Evolutionary conservation across 2,888 invertebrate species (phyloP).

Genomic region (Oligia latruncula): DNA sequence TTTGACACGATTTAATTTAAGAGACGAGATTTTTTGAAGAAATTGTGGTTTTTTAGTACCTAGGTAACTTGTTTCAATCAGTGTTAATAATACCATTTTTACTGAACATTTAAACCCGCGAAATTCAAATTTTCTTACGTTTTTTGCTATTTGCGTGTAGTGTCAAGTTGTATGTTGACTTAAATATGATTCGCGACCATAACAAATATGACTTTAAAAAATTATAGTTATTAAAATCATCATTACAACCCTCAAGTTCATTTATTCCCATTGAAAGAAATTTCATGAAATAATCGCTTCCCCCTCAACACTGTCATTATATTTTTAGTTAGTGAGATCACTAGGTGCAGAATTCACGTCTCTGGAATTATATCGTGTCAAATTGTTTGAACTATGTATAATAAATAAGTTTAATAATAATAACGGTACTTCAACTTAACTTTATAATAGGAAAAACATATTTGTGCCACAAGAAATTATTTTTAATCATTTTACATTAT

Average conservation of each 20-base stretch:
- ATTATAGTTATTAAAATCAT: too few species aligned
- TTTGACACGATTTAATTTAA: slow-evolving; percentile 39
- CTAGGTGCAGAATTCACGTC: not conserved
- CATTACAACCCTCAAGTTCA: too few species aligned
- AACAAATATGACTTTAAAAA: too few species aligned
- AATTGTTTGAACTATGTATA: slow-evolving; percentile 26
- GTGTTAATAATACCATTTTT: not conserved
- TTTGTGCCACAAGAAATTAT: slow-evolving; percentile 62
- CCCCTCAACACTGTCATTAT: too few species aligned
- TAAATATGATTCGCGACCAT: too few species aligned
- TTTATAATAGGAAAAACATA: slow-evolving; percentile 24
- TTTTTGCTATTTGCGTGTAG: not conserved
- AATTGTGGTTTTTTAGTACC: not conserved
- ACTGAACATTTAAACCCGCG: not conserved
- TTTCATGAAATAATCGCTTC: too few species aligned
- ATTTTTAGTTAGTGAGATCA: not conserved
- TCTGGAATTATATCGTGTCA: slow-evolving; percentile 40
- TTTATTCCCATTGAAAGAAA: too few species aligned
- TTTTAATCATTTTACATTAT: slow-evolving; percentile 32
- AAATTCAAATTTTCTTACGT: not conserved
- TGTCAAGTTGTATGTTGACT: too few species aligned
- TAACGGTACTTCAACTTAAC: slow-evolving; percentile 38
- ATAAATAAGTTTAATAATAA: slow-evolving; percentile 40
- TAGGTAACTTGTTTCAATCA: not conserved
- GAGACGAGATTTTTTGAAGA: not conserved